Base-by-base conservation (phyloP, 2,113 vertebrate genomes). In the Coryphaenoides rupestris region DNA sequence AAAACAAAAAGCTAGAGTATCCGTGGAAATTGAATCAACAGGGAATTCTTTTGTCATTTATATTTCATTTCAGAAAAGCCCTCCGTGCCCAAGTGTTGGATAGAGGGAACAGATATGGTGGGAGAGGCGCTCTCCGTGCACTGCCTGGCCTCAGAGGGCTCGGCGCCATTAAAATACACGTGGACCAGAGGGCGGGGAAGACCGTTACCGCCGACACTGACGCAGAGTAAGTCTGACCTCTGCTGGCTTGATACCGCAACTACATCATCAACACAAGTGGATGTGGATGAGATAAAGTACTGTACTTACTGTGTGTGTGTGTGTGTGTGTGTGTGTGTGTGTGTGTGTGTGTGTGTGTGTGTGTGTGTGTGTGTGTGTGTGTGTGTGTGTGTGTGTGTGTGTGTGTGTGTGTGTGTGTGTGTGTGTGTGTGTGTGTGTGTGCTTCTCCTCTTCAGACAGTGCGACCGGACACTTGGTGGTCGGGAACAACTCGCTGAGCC, bases 31-130 rank as follows among this genome's bases (percentile, higher is more conserved):
- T 12, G 7, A 21, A 54, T 63, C 63, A 62, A 12, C 33, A 9
- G 15, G 22, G 71, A 21, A 40, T 40, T 40, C 2, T 12, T 12
- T 40, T 9, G 9, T 40, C 9, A 40, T 40, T 40, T 7, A 40
- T 1, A 40, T 72, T 2, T 70, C 68, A 60, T 84, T 74, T 40
- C 82, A 96, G 94, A 80, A 56, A 90, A 86, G 2, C 94, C 95
- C 0, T 88, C 89, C 0, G 59, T 70, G 16, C 95, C 94, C 0
- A 81, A 85, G 82, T 96, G 95, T 75, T 92, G 89, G 92, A 63
- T 77, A 5, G 93, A 93, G 15, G 80, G 79, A 40, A 40, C 33
- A 15, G 60, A 86, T 67, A 22, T 67, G 0, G 73, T 84, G 0
- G 93, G 93, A 3, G 65, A 82, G 0, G 75, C 91, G 1, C 60